A percentile compares a stretch with the other conserved stretches of the same genome.
Conservation (phyloP, 2,888 invertebrate species). For the Lasioglossum morio region DNA sequence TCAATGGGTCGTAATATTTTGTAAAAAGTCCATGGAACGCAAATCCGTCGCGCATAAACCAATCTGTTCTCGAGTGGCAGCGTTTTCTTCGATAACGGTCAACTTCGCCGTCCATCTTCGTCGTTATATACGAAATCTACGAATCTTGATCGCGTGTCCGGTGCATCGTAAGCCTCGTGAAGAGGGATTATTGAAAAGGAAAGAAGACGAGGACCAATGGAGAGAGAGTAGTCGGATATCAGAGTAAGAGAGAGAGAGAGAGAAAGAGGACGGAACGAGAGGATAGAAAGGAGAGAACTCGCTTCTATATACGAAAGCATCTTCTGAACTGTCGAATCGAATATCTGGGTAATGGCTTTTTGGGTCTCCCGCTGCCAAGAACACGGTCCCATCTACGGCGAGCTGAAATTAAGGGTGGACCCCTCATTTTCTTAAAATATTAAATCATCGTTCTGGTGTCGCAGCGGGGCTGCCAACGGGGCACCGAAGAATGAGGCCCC, state of each 20-base stretch:
- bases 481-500: conserved; percentile 67
- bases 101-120: conserved; percentile 29
- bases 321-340: conserved; percentile 78
- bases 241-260: background rate
- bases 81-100: conserved; percentile 12
- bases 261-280: background rate
- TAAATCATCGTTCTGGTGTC: conserved; percentile 84
- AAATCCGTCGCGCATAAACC: background rate
- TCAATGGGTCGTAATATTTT: conserved; percentile 6
- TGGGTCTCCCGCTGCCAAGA: conserved; percentile 80
- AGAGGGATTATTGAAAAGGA: conserved; percentile 67
- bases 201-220: conserved; percentile 35
- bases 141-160: conserved; percentile 66
- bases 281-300: background rate
- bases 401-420: conserved; percentile 81
- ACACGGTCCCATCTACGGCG: conserved; percentile 75
- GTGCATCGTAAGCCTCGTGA: conserved; percentile 62
- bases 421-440: conserved; percentile 84
- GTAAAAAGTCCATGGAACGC: background rate
- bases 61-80: background rate
- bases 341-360: conserved; percentile 78
- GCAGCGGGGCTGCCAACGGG: conserved; percentile 80
- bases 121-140: conserved; percentile 60
- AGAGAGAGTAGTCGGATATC: background rate
- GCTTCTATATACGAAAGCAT: conserved; percentile 64